Base-by-base conservation (phyloP, 2,113 vertebrate genomes). In the Excalfactoria chinensis region DNA sequence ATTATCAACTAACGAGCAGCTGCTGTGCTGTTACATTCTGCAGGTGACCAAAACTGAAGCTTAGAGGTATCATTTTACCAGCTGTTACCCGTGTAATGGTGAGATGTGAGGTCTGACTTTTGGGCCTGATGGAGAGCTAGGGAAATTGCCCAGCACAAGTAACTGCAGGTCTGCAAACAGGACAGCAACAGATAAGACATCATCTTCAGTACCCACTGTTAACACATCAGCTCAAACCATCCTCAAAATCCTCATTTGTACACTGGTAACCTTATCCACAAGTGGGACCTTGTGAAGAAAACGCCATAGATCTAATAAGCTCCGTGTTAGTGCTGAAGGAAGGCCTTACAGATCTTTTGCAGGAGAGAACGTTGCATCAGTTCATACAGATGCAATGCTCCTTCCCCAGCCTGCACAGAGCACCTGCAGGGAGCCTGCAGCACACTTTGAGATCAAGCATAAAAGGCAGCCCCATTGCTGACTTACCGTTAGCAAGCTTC, bases 11-110 rank as follows among this genome's bases (percentile, higher is more conserved):
- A 71, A 66, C 7, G 49, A 90, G 77, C 41, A 88, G 86, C 86
- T 89, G 59, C 14, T 2, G 4, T 7, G 34, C 12, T 67, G 28
- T 51, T 67, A 62, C 9, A 7, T 34, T 86, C 76, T 73, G 78
- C 81, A 95, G 82, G 66, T 71, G 84, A 78, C 66, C 86, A 75
- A 79, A 93, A 81, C 37, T 64, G 26, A 93, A 94, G 51, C 16
- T 84, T 32, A 68, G 49, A n/a, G 49, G 37, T 59, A 80, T 92
- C 9, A 0, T 83, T 95, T 94, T 59, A 89, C 67, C 25, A 82
- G 22, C 55, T 71, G 59, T 85, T 55, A 79, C 2, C 60, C 68
- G 12, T 15, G 48, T 80, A 75, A 82, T 37, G 28, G 41, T 37
- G 11, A 76, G 25, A 5, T 51, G 12, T n/a, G 43, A 89, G 68